A percentile compares a stretch with the other conserved stretches of the same genome.
Evolutionary conservation across 2,888 invertebrate genomes (phyloP).

Genomic region (Chloromyia formosa): DNA sequence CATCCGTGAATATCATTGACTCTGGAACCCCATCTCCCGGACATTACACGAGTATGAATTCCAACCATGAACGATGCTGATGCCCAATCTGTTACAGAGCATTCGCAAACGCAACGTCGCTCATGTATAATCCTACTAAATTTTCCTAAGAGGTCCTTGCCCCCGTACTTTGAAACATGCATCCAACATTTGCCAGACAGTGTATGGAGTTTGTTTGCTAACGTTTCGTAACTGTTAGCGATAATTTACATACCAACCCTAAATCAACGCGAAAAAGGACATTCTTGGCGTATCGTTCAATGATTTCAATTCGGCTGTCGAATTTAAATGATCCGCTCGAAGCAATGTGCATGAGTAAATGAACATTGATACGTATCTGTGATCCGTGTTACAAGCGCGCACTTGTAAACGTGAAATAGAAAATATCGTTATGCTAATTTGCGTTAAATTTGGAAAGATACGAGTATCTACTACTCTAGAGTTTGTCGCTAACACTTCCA

Average conservation of each 20-base stretch:
- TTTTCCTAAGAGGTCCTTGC: not conserved
- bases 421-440: constrained; percentile 20
- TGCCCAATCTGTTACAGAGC: not conserved
- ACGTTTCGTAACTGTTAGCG: not conserved
- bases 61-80: not conserved
- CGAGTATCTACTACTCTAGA: not conserved
- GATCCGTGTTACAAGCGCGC: no score
- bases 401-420: not conserved
- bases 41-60: no score
- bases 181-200: not conserved
- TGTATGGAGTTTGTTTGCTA: not conserved
- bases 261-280: constrained; percentile 2
- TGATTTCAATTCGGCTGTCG: not conserved
- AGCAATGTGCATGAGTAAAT: not conserved
- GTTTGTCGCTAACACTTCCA: not conserved
- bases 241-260: not conserved
- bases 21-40: no score
- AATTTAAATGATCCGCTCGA: not conserved
- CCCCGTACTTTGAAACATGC: not conserved
- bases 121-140: not conserved
- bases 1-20: no score
- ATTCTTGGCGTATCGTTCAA: not conserved
- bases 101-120: not conserved
- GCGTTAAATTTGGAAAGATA: not conserved
- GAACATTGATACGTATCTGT: not conserved